Evolutionary conservation across 2,797 vertebrate genomes (phyloP).

Genomic region (Cynopterus sphinx): DNA sequence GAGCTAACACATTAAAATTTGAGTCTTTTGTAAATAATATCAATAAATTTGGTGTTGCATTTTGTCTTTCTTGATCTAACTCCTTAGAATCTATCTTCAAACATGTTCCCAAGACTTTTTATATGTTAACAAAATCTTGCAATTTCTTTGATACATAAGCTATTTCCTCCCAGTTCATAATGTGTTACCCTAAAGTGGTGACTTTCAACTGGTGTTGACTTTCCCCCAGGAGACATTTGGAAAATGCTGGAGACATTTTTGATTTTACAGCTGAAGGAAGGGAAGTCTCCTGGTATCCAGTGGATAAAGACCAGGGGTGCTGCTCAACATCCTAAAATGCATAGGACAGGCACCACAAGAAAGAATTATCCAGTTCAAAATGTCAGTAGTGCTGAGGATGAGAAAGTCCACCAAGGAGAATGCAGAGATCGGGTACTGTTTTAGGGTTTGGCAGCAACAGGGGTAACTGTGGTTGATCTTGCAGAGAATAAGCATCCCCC

Average conservation of each 20-base stretch:
- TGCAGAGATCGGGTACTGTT: neutral
- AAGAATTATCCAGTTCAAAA: neutral
- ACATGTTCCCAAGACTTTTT: neutral
- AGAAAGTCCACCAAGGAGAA: neutral
- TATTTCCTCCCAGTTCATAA: neutral
- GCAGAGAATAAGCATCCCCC: neutral
- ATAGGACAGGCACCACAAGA: neutral
- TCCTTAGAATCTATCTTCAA: neutral
- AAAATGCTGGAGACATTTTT: neutral
- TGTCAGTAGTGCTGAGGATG: neutral
- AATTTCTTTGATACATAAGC: neutral
- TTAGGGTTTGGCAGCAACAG: neutral
- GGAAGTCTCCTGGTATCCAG: neutral
- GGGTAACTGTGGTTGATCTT: neutral
- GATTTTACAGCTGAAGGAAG: neutral
- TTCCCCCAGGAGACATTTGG: neutral
- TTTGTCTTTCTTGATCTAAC: neutral
- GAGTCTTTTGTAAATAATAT: neutral
- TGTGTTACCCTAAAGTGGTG: neutral
- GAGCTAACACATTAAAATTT: neutral
- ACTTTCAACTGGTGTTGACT: neutral
- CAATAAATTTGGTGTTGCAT: neutral
- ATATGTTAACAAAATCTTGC: neutral
- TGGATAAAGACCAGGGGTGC: neutral
- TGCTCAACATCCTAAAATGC: neutral